Conservation (phyloP, 2,113 vertebrate species). For the Grammomys surdaster region DNA sequence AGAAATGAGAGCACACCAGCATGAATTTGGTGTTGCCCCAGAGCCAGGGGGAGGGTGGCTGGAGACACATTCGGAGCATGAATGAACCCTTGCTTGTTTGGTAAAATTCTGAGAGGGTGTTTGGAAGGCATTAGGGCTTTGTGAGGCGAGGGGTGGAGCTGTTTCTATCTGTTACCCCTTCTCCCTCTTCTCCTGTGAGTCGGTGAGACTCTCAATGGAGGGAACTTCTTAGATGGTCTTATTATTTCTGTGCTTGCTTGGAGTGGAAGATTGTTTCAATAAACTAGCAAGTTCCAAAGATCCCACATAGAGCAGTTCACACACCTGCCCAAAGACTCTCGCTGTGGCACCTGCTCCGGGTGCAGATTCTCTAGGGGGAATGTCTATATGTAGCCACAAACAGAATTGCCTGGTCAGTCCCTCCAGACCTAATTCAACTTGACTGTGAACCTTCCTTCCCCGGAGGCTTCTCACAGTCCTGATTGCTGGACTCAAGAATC, state of each 20-base stretch:
- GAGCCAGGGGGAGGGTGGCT: not conserved
- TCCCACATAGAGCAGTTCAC: not conserved
- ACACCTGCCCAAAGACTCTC: not conserved
- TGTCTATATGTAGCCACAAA: rapidly evolving
- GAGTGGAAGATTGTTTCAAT: not conserved
- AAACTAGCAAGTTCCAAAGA: not conserved
- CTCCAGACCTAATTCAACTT: not conserved
- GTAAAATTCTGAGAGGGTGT: not conserved
- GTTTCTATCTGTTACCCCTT: not conserved
- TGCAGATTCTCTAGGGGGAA: too few species aligned
- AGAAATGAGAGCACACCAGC: not conserved
- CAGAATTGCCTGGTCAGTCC: not conserved
- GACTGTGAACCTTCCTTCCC: rapidly evolving
- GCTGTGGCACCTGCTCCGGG: rapidly evolving
- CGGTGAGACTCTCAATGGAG: not conserved
- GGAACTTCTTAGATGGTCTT: not conserved
- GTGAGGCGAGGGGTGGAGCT: not conserved
- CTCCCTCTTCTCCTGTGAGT: not conserved
- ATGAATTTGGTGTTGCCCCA: conserved; percentile 18
- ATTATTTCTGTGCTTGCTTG: rapidly evolving
- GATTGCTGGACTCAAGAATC: not conserved
- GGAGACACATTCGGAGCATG: not conserved
- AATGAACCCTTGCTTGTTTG: conserved; percentile 33
- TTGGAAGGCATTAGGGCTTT: not conserved
- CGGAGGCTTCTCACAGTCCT: not conserved